These are phyloP conservation scores for Pithys albifrons DNA, from an alignment of 2,113 vertebrate genomes.

Conservation along the genomic window DNA sequence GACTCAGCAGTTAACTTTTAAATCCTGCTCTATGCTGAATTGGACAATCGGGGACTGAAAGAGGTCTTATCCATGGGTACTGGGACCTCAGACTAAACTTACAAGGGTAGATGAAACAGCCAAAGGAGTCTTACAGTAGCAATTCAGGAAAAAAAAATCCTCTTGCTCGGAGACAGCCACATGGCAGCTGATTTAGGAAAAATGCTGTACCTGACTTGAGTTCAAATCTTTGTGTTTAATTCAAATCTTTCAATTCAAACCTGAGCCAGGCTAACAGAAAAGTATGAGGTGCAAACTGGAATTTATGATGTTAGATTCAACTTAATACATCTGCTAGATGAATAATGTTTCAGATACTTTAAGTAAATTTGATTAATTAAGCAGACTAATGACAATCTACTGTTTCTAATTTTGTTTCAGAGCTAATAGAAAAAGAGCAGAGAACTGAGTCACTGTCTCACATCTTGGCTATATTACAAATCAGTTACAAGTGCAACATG, in stretches of 20 bases:
- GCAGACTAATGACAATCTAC: background rate
- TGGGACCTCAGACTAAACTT: background rate
- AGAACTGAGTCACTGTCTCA: background rate
- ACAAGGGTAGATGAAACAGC: background rate
- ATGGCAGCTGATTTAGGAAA: background rate
- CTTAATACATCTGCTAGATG: background rate
- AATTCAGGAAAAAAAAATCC: background rate
- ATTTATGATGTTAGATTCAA: background rate
- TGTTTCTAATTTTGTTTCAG: conserved; percentile 22
- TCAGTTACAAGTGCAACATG: background rate
- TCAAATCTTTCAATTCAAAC: background rate
- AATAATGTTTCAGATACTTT: background rate
- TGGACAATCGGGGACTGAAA: background rate
- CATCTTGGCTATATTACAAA: background rate
- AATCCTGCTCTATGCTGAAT: background rate
- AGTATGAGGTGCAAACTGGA: background rate
- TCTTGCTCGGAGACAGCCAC: background rate
- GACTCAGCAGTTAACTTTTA: background rate
- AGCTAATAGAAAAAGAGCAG: background rate
- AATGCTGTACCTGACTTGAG: background rate
- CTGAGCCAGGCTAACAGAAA: background rate
- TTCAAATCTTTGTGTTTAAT: background rate
- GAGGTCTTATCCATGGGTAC: background rate
- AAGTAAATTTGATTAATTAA: conserved; percentile 18
- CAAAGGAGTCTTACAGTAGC: background rate